Evolutionary conservation across 1,140 invertebrate genomes (phyloP).

Genomic region (Drosophila repleta): DNA sequence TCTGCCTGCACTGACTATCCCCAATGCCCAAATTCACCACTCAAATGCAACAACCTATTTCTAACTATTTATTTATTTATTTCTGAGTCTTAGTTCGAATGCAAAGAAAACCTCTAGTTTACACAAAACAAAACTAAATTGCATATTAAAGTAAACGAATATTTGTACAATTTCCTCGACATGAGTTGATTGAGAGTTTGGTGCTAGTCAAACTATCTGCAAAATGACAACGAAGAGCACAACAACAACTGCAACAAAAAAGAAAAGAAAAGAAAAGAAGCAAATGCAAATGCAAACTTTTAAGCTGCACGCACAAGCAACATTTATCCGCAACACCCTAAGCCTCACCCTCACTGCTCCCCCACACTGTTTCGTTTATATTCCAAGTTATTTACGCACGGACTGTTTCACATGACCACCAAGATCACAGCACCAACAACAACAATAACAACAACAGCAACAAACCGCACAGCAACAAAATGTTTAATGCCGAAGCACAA

Average conservation of each 20-base stretch:
- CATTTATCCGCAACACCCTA: conserved; percentile 14
- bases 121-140: conserved; percentile 25
- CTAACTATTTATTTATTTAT: conserved; percentile 69
- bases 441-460: conserved; percentile 42
- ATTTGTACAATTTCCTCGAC: conserved; percentile 54
- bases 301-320: conserved; percentile 52
- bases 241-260: background rate
- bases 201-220: conserved; percentile 83
- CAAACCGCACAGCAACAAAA: conserved; percentile 43
- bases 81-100: conserved; percentile 48
- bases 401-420: conserved; percentile 61
- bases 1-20: conserved; percentile 75
- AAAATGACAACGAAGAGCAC: conserved; percentile 56
- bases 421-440: conserved; percentile 52
- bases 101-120: conserved; percentile 22
- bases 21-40: conserved; percentile 19
- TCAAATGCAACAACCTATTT: conserved; percentile 41
- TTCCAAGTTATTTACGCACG: conserved; percentile 64
- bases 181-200: conserved; percentile 75
- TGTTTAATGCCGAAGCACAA: conserved; percentile 75
- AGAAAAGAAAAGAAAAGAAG: background rate
- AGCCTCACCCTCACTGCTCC: conserved; percentile 3
- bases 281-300: conserved; percentile 38
- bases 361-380: conserved; percentile 53
- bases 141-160: conserved; percentile 66